Conservation (phyloP, 2,113 vertebrate genomes). For the Indicator maculatus region DNA sequence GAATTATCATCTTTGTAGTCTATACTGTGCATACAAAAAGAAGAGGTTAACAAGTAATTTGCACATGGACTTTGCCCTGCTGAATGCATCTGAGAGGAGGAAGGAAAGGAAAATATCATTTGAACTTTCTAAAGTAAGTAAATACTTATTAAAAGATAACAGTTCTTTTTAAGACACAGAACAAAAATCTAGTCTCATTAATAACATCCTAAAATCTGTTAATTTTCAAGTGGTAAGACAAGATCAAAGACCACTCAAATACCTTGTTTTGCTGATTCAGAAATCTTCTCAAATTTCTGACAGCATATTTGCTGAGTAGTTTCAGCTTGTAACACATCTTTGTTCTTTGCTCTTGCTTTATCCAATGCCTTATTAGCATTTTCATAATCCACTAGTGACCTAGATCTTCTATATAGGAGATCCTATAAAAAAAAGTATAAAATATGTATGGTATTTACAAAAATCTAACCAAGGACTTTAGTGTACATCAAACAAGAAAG, state of each 20-base stretch:
- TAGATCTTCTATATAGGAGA: constrained; percentile 93
- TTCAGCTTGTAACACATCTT: constrained; percentile 97
- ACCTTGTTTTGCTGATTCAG: constrained; percentile 99
- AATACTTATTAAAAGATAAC: background rate
- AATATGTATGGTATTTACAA: background rate
- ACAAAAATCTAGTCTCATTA: background rate
- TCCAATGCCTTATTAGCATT: constrained; percentile 98
- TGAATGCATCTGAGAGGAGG: background rate
- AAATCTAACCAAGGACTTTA: background rate
- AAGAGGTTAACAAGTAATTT: background rate
- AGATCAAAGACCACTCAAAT: constrained; percentile 12
- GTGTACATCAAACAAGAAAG: background rate
- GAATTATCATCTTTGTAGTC: background rate
- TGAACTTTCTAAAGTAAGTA: background rate
- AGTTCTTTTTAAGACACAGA: background rate
- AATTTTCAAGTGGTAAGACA: background rate
- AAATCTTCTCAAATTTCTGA: constrained; percentile 99
- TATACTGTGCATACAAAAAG: background rate
- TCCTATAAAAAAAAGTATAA: constrained; percentile 77
- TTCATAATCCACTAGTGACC: constrained; percentile 97
- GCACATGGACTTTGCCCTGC: background rate
- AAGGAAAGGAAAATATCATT: background rate
- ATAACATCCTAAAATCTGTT: background rate
- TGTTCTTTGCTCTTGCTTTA: constrained; percentile 96
- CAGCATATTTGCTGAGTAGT: constrained; percentile 95